Percentiles rank a stretch among this genome's conserved stretches.
Conservation (phyloP, 2,888 invertebrate genomes). For the Tholera decimalis region DNA sequence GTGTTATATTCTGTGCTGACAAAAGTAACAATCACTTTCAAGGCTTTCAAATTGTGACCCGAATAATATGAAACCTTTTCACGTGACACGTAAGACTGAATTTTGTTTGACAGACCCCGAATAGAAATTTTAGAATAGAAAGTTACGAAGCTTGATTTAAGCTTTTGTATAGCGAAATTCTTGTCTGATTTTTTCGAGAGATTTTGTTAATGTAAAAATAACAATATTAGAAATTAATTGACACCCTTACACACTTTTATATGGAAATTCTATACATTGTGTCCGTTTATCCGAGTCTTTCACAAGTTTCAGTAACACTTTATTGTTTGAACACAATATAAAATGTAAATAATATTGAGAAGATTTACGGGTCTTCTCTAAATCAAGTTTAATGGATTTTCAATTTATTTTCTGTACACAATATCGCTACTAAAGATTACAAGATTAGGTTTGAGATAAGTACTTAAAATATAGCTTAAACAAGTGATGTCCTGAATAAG, state of each 20-base stretch:
- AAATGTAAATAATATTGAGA: neutral
- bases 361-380: neutral
- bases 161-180: slow-evolving; percentile 59
- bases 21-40: slow-evolving; percentile 73
- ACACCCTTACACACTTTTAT: slow-evolving; percentile 15
- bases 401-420: neutral
- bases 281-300: neutral
- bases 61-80: slow-evolving; percentile 63
- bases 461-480: no score
- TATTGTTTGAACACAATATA: slow-evolving; percentile 11
- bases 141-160: slow-evolving; percentile 64
- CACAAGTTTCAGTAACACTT: neutral
- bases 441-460: no score
- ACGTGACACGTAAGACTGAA: slow-evolving; percentile 50
- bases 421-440: neutral
- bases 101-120: slow-evolving; percentile 58
- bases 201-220: slow-evolving; percentile 43
- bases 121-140: slow-evolving; percentile 53
- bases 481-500: no score
- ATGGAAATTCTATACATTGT: slow-evolving; percentile 7
- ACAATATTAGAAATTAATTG: slow-evolving; percentile 36
- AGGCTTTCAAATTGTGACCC: slow-evolving; percentile 47
- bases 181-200: slow-evolving; percentile 47
- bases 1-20: slow-evolving; percentile 69
- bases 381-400: slow-evolving; percentile 16